These are phyloP conservation scores for Menidia menidia DNA, from an alignment of 2,797 vertebrate genomes.

Conservation along the genomic window DNA sequence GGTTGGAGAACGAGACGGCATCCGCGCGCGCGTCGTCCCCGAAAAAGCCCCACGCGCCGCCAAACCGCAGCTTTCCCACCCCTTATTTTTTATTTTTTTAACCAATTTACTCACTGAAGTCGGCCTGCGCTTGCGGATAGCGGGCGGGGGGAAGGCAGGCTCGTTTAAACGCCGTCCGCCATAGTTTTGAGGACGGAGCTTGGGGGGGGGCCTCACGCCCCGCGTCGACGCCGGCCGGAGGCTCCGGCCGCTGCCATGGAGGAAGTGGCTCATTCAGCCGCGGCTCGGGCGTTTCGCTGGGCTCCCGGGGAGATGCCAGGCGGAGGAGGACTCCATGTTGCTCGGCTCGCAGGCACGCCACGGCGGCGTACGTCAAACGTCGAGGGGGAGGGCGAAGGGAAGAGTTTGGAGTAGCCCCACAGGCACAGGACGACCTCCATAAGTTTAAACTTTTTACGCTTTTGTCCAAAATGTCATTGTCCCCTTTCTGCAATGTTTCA, in stretches of 20 bases:
- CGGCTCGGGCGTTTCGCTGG: slow-evolving; percentile 42
- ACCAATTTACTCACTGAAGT: slow-evolving; percentile 74
- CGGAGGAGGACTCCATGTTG: slow-evolving; percentile 84
- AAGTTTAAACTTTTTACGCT: slow-evolving; percentile 48
- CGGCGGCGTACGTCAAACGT: slow-evolving; percentile 85
- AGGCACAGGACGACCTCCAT: slow-evolving; percentile 37
- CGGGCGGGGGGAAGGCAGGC: slow-evolving; percentile 35
- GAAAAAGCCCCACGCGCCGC: slow-evolving; percentile 22
- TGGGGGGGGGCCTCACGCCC: slow-evolving; percentile 33
- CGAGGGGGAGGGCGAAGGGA: slow-evolving; percentile 70
- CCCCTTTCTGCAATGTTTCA: no score
- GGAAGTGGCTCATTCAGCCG: slow-evolving; percentile 23
- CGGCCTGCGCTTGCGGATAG: slow-evolving; percentile 75
- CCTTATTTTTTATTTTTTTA: slow-evolving; percentile 3
- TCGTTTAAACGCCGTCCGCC: slow-evolving; percentile 66
- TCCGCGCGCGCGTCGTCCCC: slow-evolving; percentile 34
- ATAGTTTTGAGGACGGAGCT: slow-evolving; percentile 59
- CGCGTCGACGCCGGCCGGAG: slow-evolving; percentile 47
- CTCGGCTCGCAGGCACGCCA: slow-evolving; percentile 80
- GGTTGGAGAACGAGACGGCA: slow-evolving; percentile 40
- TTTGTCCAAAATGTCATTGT: no score
- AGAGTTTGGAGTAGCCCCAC: slow-evolving; percentile 51
- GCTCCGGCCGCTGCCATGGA: slow-evolving; percentile 36
- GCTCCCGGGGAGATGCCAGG: slow-evolving; percentile 73
- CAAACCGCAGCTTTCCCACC: slow-evolving; percentile 31